These are phyloP conservation scores for Mellilla xanthometata DNA, from an alignment of 2,888 invertebrate species.

Conservation along the genomic window DNA sequence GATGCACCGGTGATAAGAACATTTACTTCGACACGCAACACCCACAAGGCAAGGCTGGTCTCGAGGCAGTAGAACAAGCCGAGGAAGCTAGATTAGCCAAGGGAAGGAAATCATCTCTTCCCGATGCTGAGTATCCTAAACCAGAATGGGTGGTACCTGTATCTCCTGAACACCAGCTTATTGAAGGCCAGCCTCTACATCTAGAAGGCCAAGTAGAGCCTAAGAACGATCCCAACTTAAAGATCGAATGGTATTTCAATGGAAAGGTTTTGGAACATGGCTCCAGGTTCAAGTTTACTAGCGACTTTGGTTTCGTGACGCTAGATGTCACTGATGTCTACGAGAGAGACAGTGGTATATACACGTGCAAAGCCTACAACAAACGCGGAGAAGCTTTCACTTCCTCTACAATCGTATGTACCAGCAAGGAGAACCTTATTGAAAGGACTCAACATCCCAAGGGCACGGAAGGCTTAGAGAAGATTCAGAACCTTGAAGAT, in stretches of 20 bases:
- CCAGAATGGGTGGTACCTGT: constrained; percentile 94
- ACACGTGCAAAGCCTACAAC: constrained; percentile 95
- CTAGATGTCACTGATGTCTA: constrained; percentile 96
- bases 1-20: constrained; percentile 90
- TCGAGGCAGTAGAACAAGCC: constrained; percentile 94
- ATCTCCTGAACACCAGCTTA: constrained; percentile 89
- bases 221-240: constrained; percentile 94
- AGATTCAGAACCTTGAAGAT: constrained; percentile 95
- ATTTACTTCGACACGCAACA: constrained; percentile 96
- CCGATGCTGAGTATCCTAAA: constrained; percentile 90
- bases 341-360: constrained; percentile 96
- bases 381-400: constrained; percentile 95
- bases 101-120: constrained; percentile 85
- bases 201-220: constrained; percentile 98
- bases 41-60: constrained; percentile 95
- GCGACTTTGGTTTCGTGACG: constrained; percentile 98
- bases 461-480: constrained; percentile 95
- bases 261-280: constrained; percentile 94
- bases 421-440: constrained; percentile 91
- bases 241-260: constrained; percentile 97
- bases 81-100: constrained; percentile 91
- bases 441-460: constrained; percentile 97
- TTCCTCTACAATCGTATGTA: constrained; percentile 93
- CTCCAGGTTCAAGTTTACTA: constrained; percentile 94
- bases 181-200: constrained; percentile 93